Evolutionary conservation across 2,113 vertebrate species (phyloP), one percentile per base, ranked within the genome.

Genomic region (Balaeniceps rex): DNA sequence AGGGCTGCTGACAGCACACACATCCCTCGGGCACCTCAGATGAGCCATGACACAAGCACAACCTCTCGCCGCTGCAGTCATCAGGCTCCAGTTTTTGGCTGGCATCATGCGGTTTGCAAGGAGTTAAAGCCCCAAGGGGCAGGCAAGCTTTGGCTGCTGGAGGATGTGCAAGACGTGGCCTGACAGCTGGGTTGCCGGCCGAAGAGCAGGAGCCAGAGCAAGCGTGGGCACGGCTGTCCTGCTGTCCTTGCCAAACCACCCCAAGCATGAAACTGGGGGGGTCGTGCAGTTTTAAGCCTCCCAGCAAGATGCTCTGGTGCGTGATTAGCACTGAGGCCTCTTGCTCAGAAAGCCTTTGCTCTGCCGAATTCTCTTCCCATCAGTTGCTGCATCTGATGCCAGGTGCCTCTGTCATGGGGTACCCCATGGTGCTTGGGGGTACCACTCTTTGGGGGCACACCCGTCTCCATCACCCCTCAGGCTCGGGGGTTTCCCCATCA

Each of bases 341-440:
- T 81, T 46, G 72, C 64, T 66, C 42, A 74, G 76, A 80, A 79
- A 91, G 47, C 24, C 40, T 69, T 71, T 78, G 47, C 55, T 70
- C 57, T 57, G 44, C 19, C 2, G 3, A 57, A 85, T 82, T 64
- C 55, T 78, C 34, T 80, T 80, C 42, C 60, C 9, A 2, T 66
- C 14, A 3, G 19, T 12, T 1, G 1, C 75, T 40, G 24, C 66
- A 63, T 68, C 63, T 54, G 52, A 69, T 0, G 1, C 31, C 1
- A 3, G 31, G 36, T 49, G 52, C 66, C 68, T 75, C 63, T 55
- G 26, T 58, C 24, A 60, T 4, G 11, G 52, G 16, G 33, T 58
- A 28, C 23, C 19, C 26, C 19, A 25, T 0, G 0, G 54, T 80
- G 49, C 47, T 28, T 70, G 17, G 38, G 60, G 38, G 4, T 23